Evolutionary conservation across 2,888 invertebrate genomes (phyloP).

Genomic region (Watsonalla binaria): DNA sequence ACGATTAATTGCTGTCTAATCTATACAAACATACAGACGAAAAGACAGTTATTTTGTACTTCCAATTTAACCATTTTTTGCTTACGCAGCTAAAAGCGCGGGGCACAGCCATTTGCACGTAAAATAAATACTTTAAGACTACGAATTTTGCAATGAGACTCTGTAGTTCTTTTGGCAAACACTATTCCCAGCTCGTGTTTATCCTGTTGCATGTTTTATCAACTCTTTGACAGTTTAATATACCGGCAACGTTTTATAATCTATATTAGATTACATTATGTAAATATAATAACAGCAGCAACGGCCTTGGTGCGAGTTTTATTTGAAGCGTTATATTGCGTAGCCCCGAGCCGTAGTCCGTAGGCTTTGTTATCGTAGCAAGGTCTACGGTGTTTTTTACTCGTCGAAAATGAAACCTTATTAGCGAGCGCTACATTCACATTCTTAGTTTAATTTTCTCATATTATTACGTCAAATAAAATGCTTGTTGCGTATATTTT

Average conservation of each 20-base stretch:
- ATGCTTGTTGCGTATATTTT: background rate
- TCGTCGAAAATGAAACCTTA: background rate
- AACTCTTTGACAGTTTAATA: constrained; percentile 20
- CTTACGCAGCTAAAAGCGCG: no score
- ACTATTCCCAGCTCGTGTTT: no score
- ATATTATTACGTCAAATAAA: background rate
- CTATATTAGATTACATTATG: constrained; percentile 38
- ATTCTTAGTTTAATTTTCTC: background rate
- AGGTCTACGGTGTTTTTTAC: constrained; percentile 5
- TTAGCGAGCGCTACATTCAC: background rate
- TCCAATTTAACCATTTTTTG: no score
- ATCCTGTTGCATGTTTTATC: constrained; percentile 8
- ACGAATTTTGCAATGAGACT: no score
- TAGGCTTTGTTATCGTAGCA: constrained; percentile 5
- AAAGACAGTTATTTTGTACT: no score
- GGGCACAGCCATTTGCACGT: no score
- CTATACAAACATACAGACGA: no score
- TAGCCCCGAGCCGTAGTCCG: constrained; percentile 11
- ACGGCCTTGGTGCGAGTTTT: constrained; percentile 28
- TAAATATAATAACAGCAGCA: constrained; percentile 35
- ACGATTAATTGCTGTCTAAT: no score
- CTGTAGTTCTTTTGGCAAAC: no score
- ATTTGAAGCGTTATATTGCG: constrained; percentile 31
- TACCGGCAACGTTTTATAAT: constrained; percentile 37
- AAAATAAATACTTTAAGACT: no score